Base-by-base conservation (phyloP, 2,113 vertebrate genomes). In the Actenoides lindsayi region DNA sequence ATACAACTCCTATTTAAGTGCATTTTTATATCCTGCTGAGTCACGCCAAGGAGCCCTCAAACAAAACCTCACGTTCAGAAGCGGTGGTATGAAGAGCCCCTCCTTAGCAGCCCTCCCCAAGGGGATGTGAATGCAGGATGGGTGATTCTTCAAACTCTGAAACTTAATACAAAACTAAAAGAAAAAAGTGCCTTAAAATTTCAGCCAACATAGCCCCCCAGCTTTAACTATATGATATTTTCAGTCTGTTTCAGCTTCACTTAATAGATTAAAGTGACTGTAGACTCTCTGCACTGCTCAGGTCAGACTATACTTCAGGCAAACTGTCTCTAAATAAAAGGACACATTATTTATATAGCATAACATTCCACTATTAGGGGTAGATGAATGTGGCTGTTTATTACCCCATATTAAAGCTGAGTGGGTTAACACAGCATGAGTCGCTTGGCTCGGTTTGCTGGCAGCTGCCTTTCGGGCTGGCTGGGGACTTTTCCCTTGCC, bases 21-120 rank as follows among this genome's bases (percentile, higher is more conserved):
- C 63, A 30, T 76, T 95, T 95, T 87, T 94, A 37, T 82, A 63
- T 95, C 86, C 83, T 95, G 93, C 90, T 91, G 92, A 94, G 76
- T 96, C 92, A 96, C 80, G 53, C 69, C 57, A 57, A 95, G 65
- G 89, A 93, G 53, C 57, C 83, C 70, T 92, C 80, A 91, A 90
- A 96, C 53, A 84, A 87, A 97, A 68, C 16, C 78, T 50, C 42
- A 51, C 0, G 35, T 92, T 95, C 69, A 53, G 62, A 65, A 57
- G 37, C 19, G 17, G 20, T 37, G 50, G 41, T 62, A 79, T 19
- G 53, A 73, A 62, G 53, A 89, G 2, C 24, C 13, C 30, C 57
- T 28, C 60, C 79, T 76, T 14, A 59, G 27, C 50, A 83, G n/a
- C 41, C 35, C 33, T 89, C 44, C 57, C 48, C 0, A 2, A 16